Base-by-base conservation (phyloP, 2,797 vertebrate genomes). In the Argya squamiceps region DNA sequence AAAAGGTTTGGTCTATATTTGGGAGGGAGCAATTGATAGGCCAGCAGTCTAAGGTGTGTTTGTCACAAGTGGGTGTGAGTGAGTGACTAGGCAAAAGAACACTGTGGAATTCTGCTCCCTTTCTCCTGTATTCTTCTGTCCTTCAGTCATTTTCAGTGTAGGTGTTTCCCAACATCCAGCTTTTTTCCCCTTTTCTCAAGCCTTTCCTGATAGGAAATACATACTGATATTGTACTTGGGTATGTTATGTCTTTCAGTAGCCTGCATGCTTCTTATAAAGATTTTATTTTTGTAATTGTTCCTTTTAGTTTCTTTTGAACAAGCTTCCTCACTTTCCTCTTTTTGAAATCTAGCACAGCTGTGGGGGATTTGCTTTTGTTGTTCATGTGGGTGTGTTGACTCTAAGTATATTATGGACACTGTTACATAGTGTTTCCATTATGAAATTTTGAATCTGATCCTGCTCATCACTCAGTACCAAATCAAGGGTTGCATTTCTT, bases 381-480 rank as follows among this genome's bases (percentile, higher is more conserved):
- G 29, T 41, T 88, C 46, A 8, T 1, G 5, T 76, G 75, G 88
- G 52, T 41, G 44, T 5, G 0, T 67, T 92, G 81, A 52, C 46
- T 91, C 78, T 26, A 22, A 82, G 62, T 84, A 12, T 89, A 80
- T 93, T 85, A 63, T 41, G 53, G 68, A 92, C 77, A 27, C 81
- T 87, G 34, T 96, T 95, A 92, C 81, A 22, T 52, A 74, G 81
- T 74, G 55, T 94, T 97, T 92, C 95, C 44, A 79, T 93, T 93
- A 92, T 49, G 81, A 94, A 95, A 76, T 88, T 94, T 92, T 91
- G 52, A 92, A 94, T 93, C 75, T 89, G 93, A 92, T 95, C 93
- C 82, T 92, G 34, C 59, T 88, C 19, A 60, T 92, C 75, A 19
- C 67, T 79, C 70, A 60, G 69, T 78, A 88, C 73, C 86, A 90